Conservation (phyloP, 92 coral and sea anemone genomes). For the Hydrozoanthus gracilis region DNA sequence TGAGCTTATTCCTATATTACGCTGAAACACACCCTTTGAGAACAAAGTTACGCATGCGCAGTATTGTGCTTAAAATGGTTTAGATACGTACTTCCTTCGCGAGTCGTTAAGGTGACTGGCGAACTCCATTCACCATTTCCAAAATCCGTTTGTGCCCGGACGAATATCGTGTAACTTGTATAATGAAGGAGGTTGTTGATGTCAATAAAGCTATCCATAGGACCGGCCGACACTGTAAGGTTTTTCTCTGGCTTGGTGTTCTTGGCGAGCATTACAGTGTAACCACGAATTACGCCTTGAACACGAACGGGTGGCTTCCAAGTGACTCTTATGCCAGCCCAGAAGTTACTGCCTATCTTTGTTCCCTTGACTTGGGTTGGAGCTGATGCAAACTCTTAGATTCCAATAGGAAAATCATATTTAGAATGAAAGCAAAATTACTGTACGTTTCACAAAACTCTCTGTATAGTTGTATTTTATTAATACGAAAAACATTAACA, state of each 20-base stretch:
- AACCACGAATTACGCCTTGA: neutral
- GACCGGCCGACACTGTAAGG: neutral
- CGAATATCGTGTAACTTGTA: neutral
- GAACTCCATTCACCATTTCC: slow-evolving; percentile 20
- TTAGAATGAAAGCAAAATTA: no score
- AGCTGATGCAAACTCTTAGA: slow-evolving; percentile 19
- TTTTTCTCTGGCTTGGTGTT: neutral
- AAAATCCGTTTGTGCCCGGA: neutral
- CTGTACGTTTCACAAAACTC: no score
- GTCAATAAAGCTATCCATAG: neutral
- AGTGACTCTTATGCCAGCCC: slow-evolving; percentile 1
- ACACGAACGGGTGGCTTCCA: slow-evolving; percentile 1
- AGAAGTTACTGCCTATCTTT: neutral
- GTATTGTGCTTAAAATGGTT: no score
- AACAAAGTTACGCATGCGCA: no score
- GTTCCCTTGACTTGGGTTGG: neutral
- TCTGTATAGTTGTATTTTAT: no score
- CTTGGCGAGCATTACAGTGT: neutral
- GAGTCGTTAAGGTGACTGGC: neutral
- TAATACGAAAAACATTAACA: no score
- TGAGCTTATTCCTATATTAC: no score
- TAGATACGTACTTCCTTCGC: slow-evolving; percentile 24
- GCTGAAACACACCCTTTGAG: no score
- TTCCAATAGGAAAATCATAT: no score
- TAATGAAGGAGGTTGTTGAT: neutral